Percentiles rank a stretch among this genome's conserved stretches.
Conservation (phyloP, 2,888 invertebrate species). For the Loripinus fragilis region DNA sequence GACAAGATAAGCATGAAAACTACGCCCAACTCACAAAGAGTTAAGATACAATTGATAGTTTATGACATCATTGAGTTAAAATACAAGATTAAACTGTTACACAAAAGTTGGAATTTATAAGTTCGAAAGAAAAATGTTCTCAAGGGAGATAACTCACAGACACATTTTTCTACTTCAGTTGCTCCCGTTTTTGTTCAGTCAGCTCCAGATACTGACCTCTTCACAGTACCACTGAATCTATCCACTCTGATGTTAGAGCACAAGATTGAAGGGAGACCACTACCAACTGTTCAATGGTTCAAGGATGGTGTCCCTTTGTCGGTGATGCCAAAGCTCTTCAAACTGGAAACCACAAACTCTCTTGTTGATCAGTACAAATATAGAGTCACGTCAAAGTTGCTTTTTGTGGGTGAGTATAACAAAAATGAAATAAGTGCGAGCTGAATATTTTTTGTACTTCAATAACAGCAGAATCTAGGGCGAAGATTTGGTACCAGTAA, state of each 20-base stretch:
- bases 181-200: slow-evolving; percentile 61
- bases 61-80: no score
- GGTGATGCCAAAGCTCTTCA: slow-evolving; percentile 60
- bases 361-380: slow-evolving; percentile 59
- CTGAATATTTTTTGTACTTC: no score
- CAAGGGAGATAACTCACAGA: no score
- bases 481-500: no score
- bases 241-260: slow-evolving; percentile 66
- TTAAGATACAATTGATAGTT: no score
- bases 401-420: slow-evolving; percentile 65
- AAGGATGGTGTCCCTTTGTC: slow-evolving; percentile 68
- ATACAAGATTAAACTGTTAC: no score
- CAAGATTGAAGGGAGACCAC: slow-evolving; percentile 71
- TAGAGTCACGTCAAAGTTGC: slow-evolving; percentile 62
- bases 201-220: slow-evolving; percentile 39
- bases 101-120: no score
- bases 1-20: no score
- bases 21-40: no score
- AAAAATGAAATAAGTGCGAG: no score
- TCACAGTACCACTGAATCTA: slow-evolving; percentile 63
- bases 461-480: no score
- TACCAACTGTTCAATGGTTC: slow-evolving; percentile 72
- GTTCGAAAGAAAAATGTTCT: no score
- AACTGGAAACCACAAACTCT: slow-evolving; percentile 48
- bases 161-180: slow-evolving; percentile 67